phyloP scores from a whole-genome alignment of 2,888 invertebrate species.

The Cosmopolites sordidus region DNA sequence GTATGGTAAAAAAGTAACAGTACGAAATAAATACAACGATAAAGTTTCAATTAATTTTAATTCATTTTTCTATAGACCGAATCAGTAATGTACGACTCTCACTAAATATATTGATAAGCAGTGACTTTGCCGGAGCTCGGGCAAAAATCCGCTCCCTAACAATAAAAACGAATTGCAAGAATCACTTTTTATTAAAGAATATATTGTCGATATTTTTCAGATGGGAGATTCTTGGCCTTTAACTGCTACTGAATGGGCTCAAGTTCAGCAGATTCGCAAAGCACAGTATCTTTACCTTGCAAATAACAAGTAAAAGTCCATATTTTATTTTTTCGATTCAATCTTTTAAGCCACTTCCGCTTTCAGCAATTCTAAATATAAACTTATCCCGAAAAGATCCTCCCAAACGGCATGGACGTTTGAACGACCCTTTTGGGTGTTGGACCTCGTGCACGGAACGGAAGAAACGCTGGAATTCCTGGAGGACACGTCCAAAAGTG shows the following conservation, averaged over 20 bases:
- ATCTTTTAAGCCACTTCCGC: too few species aligned
- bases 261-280: constrained; percentile 30
- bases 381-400: neutral
- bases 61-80: neutral
- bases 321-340: too few species aligned
- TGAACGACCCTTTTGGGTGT: constrained; percentile 34
- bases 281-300: neutral
- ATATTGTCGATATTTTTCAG: too few species aligned
- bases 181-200: neutral
- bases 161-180: neutral
- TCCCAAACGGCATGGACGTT: neutral
- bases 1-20: too few species aligned
- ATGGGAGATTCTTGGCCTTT: constrained; percentile 48
- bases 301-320: neutral
- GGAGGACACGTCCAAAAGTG: constrained; percentile 32
- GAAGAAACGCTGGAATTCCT: constrained; percentile 28
- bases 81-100: neutral
- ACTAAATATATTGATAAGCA: too few species aligned
- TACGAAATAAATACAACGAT: too few species aligned
- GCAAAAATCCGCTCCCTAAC: too few species aligned
- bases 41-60: too few species aligned
- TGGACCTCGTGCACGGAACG: constrained; percentile 32
- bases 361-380: neutral
- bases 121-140: too few species aligned
- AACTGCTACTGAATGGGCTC: constrained; percentile 43